Base-by-base conservation (phyloP, 2,888 invertebrate species). In the Ecdyonurus torrentis region DNA sequence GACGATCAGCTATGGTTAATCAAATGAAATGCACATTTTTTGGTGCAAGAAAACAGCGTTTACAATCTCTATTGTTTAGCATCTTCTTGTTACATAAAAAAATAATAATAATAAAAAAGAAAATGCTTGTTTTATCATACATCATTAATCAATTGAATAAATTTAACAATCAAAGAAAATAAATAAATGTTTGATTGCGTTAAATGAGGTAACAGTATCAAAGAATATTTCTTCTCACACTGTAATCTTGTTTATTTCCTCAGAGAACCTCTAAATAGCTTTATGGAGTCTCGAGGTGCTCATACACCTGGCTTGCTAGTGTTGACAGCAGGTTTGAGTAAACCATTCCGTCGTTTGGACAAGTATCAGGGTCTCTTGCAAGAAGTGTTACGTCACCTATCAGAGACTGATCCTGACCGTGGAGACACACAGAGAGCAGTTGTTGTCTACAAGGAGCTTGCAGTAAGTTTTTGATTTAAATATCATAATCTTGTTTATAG, bases 351-450 rank as follows among this genome's bases (percentile, higher is more conserved):
- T 55, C 83, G 97, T 58, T 78, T 98, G 64, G 95, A 96, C 70
- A 95, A 94, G 74, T 99, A 98, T 76, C 89, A 94, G 1, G 88
- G 89, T 2, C 88, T 91, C 83, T 78, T 98, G 61, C 95, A 97
- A 74, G 98, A 99, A 74, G 77, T 98, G 65, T 96, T 97, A 69
- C 80, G 97, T 65, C 96, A 97, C 73, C 89, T 97, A 63, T 95
- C 95, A 74, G 95, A 95, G 74, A 89, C 87, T 67, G 96, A 99
- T 75, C 85, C 89, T 0, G 99, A 99, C 75, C 81, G 97, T 67
- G 98, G 98, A 1, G 97, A 99, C 73, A 92, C 96, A 0, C 97
- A 98, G 75, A 82, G 98, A 67, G 94, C 97, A 58, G 89, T 94
- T 66, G 86, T 87, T 68, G 91, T 98, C 52, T 99, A 91, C 74